A percentile compares a stretch with the other conserved stretches of the same genome.
phyloP scores from a whole-genome alignment of 37 sponge, comb jelly and placozoan species.

The Eunapius fragilis region DNA sequence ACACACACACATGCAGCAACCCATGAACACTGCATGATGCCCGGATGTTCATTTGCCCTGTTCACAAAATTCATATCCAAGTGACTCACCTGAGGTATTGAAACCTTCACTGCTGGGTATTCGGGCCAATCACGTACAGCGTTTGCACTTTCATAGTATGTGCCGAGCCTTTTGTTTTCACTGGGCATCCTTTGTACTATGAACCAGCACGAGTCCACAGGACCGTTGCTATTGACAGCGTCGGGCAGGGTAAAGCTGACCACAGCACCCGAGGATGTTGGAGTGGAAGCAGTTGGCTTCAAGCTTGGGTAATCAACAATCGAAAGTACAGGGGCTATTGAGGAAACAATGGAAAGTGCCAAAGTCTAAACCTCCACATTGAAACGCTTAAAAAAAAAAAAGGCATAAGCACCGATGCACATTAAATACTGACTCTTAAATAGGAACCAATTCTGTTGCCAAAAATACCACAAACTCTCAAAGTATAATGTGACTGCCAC shows the following conservation, averaged over 20 bases:
- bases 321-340: background rate
- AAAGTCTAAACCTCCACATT: background rate
- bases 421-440: too few species aligned
- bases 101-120: background rate
- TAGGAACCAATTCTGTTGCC: too few species aligned
- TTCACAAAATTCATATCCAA: too few species aligned
- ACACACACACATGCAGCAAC: too few species aligned
- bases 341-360: background rate
- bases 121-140: slow-evolving; percentile 7
- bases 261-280: background rate
- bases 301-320: background rate
- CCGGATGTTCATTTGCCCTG: too few species aligned
- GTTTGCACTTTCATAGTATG: slow-evolving; percentile 37
- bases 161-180: background rate
- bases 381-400: background rate
- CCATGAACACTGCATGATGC: too few species aligned
- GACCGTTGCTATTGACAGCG: slow-evolving; percentile 31
- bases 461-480: too few species aligned
- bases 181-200: slow-evolving; percentile 22
- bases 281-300: background rate
- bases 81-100: background rate
- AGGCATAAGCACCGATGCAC: too few species aligned
- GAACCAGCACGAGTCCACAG: slow-evolving; percentile 19
- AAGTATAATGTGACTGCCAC: background rate
- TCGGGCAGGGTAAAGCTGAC: slow-evolving; percentile 4